Percentiles rank a stretch among this genome's conserved stretches.
These are phyloP conservation scores for Megamerina dolium DNA, from an alignment of 2,888 invertebrate genomes.

Conservation along the genomic window DNA sequence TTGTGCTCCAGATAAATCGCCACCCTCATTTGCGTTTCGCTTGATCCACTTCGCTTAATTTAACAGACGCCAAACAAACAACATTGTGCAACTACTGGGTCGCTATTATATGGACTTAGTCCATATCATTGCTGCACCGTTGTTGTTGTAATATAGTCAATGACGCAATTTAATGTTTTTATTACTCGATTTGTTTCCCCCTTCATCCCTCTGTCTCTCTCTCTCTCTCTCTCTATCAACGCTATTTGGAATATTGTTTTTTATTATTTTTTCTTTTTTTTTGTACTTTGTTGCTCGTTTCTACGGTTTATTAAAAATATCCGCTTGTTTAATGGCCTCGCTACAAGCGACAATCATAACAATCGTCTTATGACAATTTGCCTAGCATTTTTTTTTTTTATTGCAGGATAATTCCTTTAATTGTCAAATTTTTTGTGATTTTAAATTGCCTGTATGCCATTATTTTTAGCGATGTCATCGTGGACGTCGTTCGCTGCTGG, in stretches of 20 bases:
- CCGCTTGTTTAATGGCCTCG: conserved; percentile 33
- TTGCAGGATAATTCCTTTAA: conserved; percentile 37
- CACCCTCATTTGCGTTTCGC: too few relatives aligned
- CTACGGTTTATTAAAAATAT: conserved; percentile 26
- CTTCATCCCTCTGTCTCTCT: conserved; percentile 3
- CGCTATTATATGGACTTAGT: conserved; percentile 41
- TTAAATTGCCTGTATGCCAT: not conserved
- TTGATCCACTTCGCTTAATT: conserved; percentile 13
- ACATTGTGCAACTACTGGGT: too few relatives aligned
- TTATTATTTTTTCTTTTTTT: too few relatives aligned
- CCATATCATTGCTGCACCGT: conserved; percentile 40
- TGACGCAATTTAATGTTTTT: conserved; percentile 18
- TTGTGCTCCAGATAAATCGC: too few relatives aligned
- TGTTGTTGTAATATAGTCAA: too few relatives aligned
- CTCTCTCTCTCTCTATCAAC: conserved; percentile 1
- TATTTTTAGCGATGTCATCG: too few relatives aligned
- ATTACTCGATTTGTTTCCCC: conserved; percentile 8
- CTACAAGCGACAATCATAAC: conserved; percentile 29
- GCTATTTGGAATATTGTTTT: not conserved
- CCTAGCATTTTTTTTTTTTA: too few relatives aligned
- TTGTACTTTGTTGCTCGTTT: conserved; percentile 14
- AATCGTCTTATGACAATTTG: conserved; percentile 41
- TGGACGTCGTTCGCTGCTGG: too few relatives aligned
- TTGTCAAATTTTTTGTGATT: conserved; percentile 17
- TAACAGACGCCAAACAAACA: conserved; percentile 11